Conservation (phyloP, 2,888 invertebrate genomes). For the Yponomeuta evonymella region DNA sequence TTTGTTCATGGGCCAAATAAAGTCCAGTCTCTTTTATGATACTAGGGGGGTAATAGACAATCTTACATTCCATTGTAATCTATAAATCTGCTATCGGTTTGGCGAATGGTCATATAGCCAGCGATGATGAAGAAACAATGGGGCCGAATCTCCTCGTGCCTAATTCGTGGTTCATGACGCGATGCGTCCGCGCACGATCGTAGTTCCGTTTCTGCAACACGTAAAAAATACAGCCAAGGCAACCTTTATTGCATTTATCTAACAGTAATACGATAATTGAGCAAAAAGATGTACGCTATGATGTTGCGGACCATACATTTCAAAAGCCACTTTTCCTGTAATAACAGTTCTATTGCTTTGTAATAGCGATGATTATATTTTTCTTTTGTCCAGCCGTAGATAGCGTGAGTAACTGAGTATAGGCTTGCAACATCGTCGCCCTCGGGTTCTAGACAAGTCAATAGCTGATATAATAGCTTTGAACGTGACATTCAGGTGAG, state of each 20-base stretch:
- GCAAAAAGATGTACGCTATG: no score
- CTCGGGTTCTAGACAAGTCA: background rate
- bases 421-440: background rate
- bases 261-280: background rate
- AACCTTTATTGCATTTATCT: background rate
- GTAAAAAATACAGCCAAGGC: conserved; percentile 2
- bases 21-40: no score
- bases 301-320: no score
- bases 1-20: no score
- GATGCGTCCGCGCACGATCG: conserved; percentile 32
- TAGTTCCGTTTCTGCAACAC: conserved; percentile 28
- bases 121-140: background rate
- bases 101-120: background rate
- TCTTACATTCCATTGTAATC: background rate
- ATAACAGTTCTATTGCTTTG: no score
- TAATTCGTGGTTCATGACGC: conserved; percentile 52
- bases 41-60: no score
- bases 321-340: no score
- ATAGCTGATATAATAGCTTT: background rate
- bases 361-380: no score
- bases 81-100: background rate
- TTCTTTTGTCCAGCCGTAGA: background rate
- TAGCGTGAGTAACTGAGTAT: background rate
- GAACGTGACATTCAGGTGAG: no score
- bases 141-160: conserved; percentile 41